Evolutionary conservation across 2,888 invertebrate genomes (phyloP), one percentile per base, ranked within the genome.

Genomic region (Polydrusus cervinus): DNA sequence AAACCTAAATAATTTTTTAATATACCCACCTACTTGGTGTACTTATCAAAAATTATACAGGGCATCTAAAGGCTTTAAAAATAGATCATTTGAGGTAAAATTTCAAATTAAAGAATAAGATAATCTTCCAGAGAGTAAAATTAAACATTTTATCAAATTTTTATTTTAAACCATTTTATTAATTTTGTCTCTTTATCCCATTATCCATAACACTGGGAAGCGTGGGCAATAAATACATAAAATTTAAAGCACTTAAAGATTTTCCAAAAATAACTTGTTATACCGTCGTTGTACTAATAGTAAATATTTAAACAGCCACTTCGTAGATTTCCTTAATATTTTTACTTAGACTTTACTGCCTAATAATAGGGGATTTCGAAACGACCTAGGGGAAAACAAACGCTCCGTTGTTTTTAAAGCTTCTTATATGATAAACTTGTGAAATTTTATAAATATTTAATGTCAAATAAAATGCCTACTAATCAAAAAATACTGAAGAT

Each of bases 221-320:
- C 8, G 38, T 60, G 34, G 57, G 57, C 57, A 40, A 38, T 14
- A 38, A 60, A 60, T 60, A 60, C 57, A 60, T 60, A 40, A 60
- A 60, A 60, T 38, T 38, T 60, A 60, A 38, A 60, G 57, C 57
- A 60, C 57, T 60, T 60, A 60, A 60, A 60, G 57, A 38, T 60
- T 60, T 60, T 60, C 57, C 57, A 60, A 60, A 60, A 60, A 60
- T 60, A 60, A 60, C 57, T 40, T 60, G 57, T 16, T 1, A 60
- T 60, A 38, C 57, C 57, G 16, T 60, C 57, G 38, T 60, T 60
- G 16, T 60, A 8, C 34, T 60, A 60, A 60, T 38, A 16, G 57
- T 60, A 16, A 60, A 60, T 60, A 60, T 60, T 60, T 60, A 60
- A 60, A 60, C 11, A 60, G 57, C 34, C 57, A 60, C 57, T 60